Evolutionary conservation across 2,113 vertebrate genomes (phyloP), one percentile per base, ranked within the genome.

Genomic region (Genyomyrus donnyi): DNA sequence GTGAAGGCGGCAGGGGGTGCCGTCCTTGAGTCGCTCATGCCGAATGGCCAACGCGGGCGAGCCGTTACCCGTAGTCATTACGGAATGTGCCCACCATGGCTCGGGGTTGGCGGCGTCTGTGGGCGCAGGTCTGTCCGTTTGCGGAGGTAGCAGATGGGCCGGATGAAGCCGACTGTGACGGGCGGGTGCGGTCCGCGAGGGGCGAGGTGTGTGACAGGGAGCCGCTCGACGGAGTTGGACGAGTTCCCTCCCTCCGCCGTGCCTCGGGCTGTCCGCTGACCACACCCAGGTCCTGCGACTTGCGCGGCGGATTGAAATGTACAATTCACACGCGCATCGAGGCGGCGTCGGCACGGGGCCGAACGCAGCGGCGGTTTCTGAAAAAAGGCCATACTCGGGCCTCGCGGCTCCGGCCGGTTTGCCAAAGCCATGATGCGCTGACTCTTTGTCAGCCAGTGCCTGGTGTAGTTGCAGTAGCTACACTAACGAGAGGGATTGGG

Each of bases 141-240:
- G 88, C 11, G 35, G 74, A 21, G 50, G 70, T n/a, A 27, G 74
- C 88, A 89, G 88, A 89, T 89, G 88, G 88, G 8, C 42, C 7
- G 88, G 88, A 50, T 3, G 17, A 39, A 35, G 24, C n/a, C 17
- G 15, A 52, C 19, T 19, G 66, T 50, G 74, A 39, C 49, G 42
- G 49, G 6, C 17, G 50, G 17, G 70, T 39, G 66, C 31, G 17
- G 27, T 87, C 27, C 11, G 87, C 13, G n/a, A 17, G 88, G 88
- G 42, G 42, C 24, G 42, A 52, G 31, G 88, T 15, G 88, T 45
- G 66, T 17, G 58, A 50, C n/a, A 0, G 62, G 88, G 66, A 48
- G 8, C 9, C 19, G 31, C 77, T 53, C 13, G 19, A 19, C 58
- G n/a, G 88, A 66, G 15, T 56, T 42, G 88, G 88, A 80, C 70